Percentiles rank a stretch among this genome's conserved stretches.
Conservation (phyloP, 2,797 vertebrate species). For the Anguilla obscura region DNA sequence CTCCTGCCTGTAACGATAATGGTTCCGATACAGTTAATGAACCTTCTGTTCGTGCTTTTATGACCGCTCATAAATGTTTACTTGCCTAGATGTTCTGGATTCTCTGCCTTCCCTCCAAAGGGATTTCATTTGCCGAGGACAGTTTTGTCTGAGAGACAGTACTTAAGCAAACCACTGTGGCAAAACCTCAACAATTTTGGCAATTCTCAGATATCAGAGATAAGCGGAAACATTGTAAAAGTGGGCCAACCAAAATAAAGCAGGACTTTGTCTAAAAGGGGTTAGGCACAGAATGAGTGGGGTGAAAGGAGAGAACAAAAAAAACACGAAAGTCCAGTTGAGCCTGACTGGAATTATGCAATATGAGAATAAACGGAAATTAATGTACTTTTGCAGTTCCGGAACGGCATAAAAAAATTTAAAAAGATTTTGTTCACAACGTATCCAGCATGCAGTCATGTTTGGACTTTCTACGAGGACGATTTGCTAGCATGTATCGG, state of each 20-base stretch:
- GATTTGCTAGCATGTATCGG: background rate
- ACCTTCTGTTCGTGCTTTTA: background rate
- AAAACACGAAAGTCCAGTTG: background rate
- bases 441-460: background rate
- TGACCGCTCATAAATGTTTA: background rate
- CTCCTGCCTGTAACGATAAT: background rate
- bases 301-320: background rate
- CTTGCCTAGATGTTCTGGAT: slow-evolving; percentile 15
- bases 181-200: background rate
- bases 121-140: background rate
- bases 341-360: background rate
- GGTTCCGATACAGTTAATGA: slow-evolving; percentile 9
- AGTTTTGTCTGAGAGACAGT: background rate
- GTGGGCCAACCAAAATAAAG: background rate
- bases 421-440: background rate
- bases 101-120: background rate
- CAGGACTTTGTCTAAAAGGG: background rate
- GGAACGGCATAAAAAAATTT: background rate
- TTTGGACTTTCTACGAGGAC: background rate
- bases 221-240: background rate
- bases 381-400: background rate
- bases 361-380: background rate
- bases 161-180: background rate
- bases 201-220: background rate
- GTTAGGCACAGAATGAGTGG: background rate